Conservation (phyloP, 2,797 vertebrate species). For the Karalla daura region DNA sequence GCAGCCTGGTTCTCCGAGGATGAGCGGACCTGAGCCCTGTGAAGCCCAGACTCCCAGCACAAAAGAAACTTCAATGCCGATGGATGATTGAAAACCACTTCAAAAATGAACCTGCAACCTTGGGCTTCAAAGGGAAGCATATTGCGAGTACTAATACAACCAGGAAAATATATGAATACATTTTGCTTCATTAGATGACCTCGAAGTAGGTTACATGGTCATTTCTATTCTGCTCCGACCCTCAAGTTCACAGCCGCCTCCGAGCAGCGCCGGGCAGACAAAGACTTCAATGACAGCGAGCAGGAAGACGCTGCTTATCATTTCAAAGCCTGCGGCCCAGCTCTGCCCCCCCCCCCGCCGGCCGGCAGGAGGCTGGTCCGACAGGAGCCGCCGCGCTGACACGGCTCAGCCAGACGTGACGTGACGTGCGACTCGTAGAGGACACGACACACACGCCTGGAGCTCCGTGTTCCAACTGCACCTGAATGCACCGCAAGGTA, state of each 20-base stretch:
- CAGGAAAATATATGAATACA: constrained; percentile 80
- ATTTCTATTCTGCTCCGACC: constrained; percentile 76
- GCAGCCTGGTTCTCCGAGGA: constrained; percentile 42
- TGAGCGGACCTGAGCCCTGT: constrained; percentile 60
- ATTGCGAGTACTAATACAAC: constrained; percentile 76
- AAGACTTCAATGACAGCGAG: constrained; percentile 79
- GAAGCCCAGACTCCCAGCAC: constrained; percentile 55
- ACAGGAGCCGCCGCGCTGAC: too few relatives aligned
- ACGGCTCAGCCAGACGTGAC: too few relatives aligned
- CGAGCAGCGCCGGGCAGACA: constrained; percentile 75
- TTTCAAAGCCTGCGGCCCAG: too few relatives aligned
- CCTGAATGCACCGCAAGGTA: too few relatives aligned
- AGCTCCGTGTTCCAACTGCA: too few relatives aligned
- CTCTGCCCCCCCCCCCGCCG: too few relatives aligned
- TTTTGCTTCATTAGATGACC: constrained; percentile 81
- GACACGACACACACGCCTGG: too few relatives aligned
- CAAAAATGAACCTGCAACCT: constrained; percentile 78
- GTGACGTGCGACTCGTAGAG: too few relatives aligned
- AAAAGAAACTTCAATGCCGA: constrained; percentile 73
- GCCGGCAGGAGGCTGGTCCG: too few relatives aligned
- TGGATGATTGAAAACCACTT: constrained; percentile 82
- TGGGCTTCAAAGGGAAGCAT: constrained; percentile 78
- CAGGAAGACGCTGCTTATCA: constrained; percentile 77
- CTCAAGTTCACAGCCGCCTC: constrained; percentile 76
- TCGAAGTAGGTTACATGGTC: constrained; percentile 78